Base-by-base conservation (phyloP, 2,797 vertebrate genomes). In the Rhabdophis nuchalis region DNA sequence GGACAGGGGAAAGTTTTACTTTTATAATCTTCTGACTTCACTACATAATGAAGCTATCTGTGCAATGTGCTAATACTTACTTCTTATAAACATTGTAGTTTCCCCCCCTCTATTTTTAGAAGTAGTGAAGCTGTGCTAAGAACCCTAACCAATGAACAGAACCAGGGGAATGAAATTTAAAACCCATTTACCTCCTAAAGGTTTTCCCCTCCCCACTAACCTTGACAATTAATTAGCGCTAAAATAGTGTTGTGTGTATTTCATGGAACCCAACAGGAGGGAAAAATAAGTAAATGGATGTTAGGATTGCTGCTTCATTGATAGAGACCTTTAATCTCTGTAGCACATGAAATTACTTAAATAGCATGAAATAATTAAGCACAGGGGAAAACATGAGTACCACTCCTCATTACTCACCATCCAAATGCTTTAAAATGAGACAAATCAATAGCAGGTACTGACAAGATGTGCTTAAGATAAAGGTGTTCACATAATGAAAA, bases 161-260 rank as follows among this genome's bases (percentile, higher is more conserved):
- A 90, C 25, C 32, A 87, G 54, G 54, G 85, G 61, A 53, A 87
- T 72, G 25, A 91, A 86, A 50, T n/a, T 89, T 68, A 91, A 41
- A 91, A 56, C 29, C 52, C 46, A 68, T 23, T 86, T 91, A 32
- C 60, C 41, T 85, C 87, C 86, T 57, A 93, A 82, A 58, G 18
- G 56, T 88, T 85, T 52, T 77, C 25, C 11, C n/a, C 25, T 11
- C n/a, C 16, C 82, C 60, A 57, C 23, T 82, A 46, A 29, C 50
- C 92, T 93, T 90, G 60, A 90, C 90, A 88, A 90, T 90, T 85
- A 93, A 93, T 92, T 92, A 89, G 57, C 36, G 5, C 60, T 90
- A 64, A 87, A 87, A 90, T n/a, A 36, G 27, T 52, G 89, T 90
- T 77, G 57, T 77, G 53, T 87, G 54, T 50, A 88, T 85, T 57